Base-by-base conservation (phyloP, 2,113 vertebrate genomes). In the Calidris pygmaea region DNA sequence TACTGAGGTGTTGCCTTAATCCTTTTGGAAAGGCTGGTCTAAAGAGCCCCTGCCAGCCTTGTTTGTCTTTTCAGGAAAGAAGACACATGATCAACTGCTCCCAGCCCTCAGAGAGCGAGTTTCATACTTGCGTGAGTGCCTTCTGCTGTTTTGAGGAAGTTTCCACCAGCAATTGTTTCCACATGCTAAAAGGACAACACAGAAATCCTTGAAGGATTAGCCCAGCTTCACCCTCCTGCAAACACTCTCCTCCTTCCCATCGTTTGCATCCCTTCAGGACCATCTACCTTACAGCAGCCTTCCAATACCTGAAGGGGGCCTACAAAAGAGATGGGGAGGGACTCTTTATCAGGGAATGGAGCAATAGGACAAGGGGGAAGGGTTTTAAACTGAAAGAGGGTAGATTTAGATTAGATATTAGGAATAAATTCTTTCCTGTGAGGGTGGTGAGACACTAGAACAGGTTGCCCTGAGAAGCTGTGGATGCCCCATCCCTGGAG, bases 41-140 rank as follows among this genome's bases (percentile, higher is more conserved):
- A 24, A 94, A 74, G 14, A 85, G 55, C 7, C 15, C 29, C 23
- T 45, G 21, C 3, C 52, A 90, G 43, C 32, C 39, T 32, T 3
- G 1, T 30, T 8, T 24, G 15, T 47, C 60, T 74, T 89, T 77
- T 53, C 39, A 56, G 48, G 75, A 84, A 88, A 77, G 24, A 75
- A 52, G 1, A 34, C 29, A 30, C 55, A 70, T 14, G 15, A 72
- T 37, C 35, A 87, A 52, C 67, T 81, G 77, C 19, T 22, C 43
- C 85, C 62, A 35, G 37, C 62, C 41, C 50, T 89, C 50, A 23
- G 23, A 52, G 45, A 86, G 20, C 0, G 3, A 45, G 60, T 59
- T 85, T 50, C 0, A 0, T 47, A 67, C 56, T 81, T 53, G 41
- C 0, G 0, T 3, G 14, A 88, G 72, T 17, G 68, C n/a, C 9